A percentile compares a stretch with the other conserved stretches of the same genome.
phyloP scores from a whole-genome alignment of 2,888 invertebrate genomes.

The Girardia tigrina region DNA sequence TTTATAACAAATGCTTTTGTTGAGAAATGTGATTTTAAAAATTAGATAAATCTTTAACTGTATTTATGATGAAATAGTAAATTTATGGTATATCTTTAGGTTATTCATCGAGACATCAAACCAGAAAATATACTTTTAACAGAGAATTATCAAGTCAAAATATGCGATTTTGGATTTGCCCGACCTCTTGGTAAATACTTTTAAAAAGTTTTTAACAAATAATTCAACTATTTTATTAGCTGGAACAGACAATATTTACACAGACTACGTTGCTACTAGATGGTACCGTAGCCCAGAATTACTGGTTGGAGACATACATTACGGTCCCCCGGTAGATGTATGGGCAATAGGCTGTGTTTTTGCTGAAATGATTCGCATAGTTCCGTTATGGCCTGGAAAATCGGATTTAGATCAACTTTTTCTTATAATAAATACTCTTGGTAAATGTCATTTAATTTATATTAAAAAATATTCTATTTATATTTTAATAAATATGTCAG shows the following conservation, averaged over 20 bases:
- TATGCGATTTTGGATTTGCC: background rate
- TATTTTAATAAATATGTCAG: too few relatives aligned
- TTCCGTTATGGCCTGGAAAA: background rate
- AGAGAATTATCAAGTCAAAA: constrained; percentile 8
- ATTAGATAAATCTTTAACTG: too few relatives aligned
- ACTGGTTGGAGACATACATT: background rate
- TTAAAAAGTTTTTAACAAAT: too few relatives aligned
- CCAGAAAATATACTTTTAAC: background rate
- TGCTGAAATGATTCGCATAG: background rate
- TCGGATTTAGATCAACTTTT: background rate
- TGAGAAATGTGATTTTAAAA: too few relatives aligned
- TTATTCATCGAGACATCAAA: constrained; percentile 12
- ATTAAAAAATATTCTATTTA: too few relatives aligned
- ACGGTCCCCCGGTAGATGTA: background rate
- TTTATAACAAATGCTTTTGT: too few relatives aligned
- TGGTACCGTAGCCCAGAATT: background rate
- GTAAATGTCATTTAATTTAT: background rate
- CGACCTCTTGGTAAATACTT: background rate
- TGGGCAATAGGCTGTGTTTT: constrained; percentile 12
- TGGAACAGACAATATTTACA: background rate
- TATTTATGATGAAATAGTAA: too few relatives aligned
- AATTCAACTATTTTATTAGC: background rate
- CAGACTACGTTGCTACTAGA: background rate
- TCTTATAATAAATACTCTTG: constrained; percentile 11
- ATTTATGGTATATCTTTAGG: too few relatives aligned